Evolutionary conservation across 2,113 vertebrate genomes (phyloP).

Genomic region (Epinephelus cyanopodus): DNA sequence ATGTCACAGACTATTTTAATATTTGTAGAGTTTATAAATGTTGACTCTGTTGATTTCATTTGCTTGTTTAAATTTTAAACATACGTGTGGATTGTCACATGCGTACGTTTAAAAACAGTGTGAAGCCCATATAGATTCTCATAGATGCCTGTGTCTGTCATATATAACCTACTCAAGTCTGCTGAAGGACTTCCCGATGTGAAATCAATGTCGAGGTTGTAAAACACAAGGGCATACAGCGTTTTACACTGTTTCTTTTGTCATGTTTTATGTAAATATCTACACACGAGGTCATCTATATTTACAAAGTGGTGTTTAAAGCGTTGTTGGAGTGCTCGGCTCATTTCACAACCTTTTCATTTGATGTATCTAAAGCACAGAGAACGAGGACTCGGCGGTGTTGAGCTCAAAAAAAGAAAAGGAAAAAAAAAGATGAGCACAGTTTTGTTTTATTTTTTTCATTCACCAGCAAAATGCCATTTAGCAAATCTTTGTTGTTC

Average conservation of each 20-base stretch:
- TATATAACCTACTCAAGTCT: neutral
- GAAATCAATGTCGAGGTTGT: conserved; percentile 21
- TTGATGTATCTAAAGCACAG: conserved; percentile 78
- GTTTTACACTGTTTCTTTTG: neutral
- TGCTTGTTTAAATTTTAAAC: neutral
- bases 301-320: conserved; percentile 39
- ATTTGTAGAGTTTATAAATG: conserved; percentile 50
- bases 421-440: conserved; percentile 26
- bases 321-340: conserved; percentile 34
- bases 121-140: conserved; percentile 4
- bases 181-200: neutral
- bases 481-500: conserved; percentile 44
- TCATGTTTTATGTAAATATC: conserved; percentile 53
- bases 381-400: conserved; percentile 43
- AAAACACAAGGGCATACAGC: conserved; percentile 46
- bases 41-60: conserved; percentile 23
- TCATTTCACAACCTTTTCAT: conserved; percentile 44
- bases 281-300: conserved; percentile 16
- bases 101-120: neutral
- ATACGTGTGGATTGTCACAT: conserved; percentile 14
- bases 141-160: conserved; percentile 15
- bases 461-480: conserved; percentile 75
- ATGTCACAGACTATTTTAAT: conserved; percentile 56
- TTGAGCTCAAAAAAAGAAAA: conserved; percentile 6
- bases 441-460: conserved; percentile 43